Evolutionary conservation across 2,888 invertebrate species (phyloP).

Genomic region (Melanotus villosus): DNA sequence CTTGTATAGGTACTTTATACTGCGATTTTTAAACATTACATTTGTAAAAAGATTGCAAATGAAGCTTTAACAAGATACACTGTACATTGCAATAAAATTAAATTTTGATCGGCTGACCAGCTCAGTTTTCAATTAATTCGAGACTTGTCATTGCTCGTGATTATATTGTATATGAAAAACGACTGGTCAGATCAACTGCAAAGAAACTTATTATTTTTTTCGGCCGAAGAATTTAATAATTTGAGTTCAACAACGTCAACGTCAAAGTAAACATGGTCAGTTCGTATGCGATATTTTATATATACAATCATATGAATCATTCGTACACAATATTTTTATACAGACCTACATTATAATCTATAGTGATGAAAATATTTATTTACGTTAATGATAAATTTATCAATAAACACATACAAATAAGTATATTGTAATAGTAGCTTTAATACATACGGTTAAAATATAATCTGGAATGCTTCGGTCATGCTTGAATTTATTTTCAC

Average conservation of each 20-base stretch:
- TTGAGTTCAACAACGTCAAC: constrained; percentile 54
- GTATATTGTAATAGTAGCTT: constrained; percentile 58
- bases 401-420: constrained; percentile 65
- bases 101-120: not conserved
- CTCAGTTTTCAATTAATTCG: not conserved
- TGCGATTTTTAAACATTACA: too few relatives aligned
- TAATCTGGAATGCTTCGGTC: constrained; percentile 44
- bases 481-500: constrained; percentile 33
- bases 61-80: not conserved
- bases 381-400: constrained; percentile 61
- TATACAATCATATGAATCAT: constrained; percentile 59
- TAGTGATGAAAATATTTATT: constrained; percentile 67
- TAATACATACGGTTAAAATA: constrained; percentile 48
- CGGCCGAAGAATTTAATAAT: constrained; percentile 23
- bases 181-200: not conserved
- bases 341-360: constrained; percentile 60
- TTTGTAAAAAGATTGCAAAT: too few relatives aligned
- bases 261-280: constrained; percentile 54
- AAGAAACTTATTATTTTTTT: not conserved
- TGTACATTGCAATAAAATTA: not conserved
- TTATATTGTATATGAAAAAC: too few relatives aligned
- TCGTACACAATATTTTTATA: constrained; percentile 59
- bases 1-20: too few relatives aligned
- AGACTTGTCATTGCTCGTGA: too few relatives aligned
- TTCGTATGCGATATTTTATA: constrained; percentile 50